phyloP scores from a whole-genome alignment of 92 coral and sea anemone species.

The Zoanthus sociatus region DNA sequence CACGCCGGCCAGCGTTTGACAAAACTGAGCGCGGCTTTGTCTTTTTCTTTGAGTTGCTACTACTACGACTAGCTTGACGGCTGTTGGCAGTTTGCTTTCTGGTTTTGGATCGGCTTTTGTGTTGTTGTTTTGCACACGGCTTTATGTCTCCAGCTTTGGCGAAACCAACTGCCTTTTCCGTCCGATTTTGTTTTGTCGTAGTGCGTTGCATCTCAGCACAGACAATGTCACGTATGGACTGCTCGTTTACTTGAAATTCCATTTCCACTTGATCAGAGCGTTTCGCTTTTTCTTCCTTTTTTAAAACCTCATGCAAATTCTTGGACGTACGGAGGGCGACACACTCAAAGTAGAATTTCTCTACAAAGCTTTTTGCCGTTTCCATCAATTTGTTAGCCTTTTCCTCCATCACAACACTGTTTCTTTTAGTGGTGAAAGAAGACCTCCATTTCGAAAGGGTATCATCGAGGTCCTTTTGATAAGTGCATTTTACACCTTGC shows the following conservation, averaged over 20 bases:
- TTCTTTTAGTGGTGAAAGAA: too few species aligned
- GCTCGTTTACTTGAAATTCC: slow-evolving; percentile 42
- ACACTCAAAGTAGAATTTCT: slow-evolving; percentile 51
- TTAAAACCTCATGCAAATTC: slow-evolving; percentile 31
- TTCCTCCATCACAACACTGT: too few species aligned
- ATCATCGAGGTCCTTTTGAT: too few species aligned
- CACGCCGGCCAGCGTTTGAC: too few species aligned
- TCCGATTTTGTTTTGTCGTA: background rate
- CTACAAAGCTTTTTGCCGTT: too few species aligned
- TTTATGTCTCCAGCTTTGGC: background rate
- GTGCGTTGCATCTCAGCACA: slow-evolving; percentile 42
- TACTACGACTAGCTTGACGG: background rate
- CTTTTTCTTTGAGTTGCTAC: background rate
- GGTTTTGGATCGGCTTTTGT: background rate
- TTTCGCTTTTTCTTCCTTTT: slow-evolving; percentile 37
- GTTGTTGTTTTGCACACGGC: background rate
- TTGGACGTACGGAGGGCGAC: slow-evolving; percentile 48
- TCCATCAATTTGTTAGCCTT: too few species aligned
- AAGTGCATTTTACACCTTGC: too few species aligned
- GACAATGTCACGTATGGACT: slow-evolving; percentile 45
- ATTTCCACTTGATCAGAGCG: slow-evolving; percentile 14
- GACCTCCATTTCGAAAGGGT: too few species aligned
- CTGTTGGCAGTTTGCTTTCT: slow-evolving; percentile 3
- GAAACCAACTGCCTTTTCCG: background rate
- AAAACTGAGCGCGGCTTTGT: too few species aligned